Evolutionary conservation across 2,113 vertebrate species (phyloP), one percentile per base, ranked within the genome.

Genomic region (Spea bombifrons): DNA sequence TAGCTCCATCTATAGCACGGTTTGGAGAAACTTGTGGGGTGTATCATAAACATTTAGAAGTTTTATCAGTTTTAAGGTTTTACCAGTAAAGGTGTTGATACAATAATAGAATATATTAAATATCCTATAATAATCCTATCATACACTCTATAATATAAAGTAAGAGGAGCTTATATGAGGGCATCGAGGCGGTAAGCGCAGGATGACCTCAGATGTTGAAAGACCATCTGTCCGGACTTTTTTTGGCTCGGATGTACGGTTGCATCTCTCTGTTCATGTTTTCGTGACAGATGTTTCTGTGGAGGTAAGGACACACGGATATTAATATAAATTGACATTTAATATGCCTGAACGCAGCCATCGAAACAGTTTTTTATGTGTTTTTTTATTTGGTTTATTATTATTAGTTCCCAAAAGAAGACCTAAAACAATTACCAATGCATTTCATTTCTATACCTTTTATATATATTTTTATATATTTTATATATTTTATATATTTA

Each of bases 261-360:
- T 59, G 10, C 55, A 59, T 48, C 55, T 61, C 48, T 61, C 55
- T 57, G 61, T 57, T 73, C 55, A 57, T 8, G 16, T 47, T 59
- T 73, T 61, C 1, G 13, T 73, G 72, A 55, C 72, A 73, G 72
- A 73, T 73, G 72, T 73, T 73, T 73, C 55, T 16, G 57, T 73
- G 30, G 72, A 46, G 63, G 72, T 61, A 44, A 12, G 47, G 59
- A 73, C 72, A 61, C 63, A 59, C 9, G 12, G 55, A 59, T 59
- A 59, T 2, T 59, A 59, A 59, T 59, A 59, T 59, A 59, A 59
- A 59, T 59, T 13, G 10, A 12, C 6, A 13, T 59, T 59, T 59
- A 59, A 59, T 59, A 59, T 59, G 55, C 55, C 4, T 59, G 15
- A 59, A 59, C 2, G 15, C 15, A 59, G 55, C 55, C 4, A 13